Evolutionary conservation across 2,888 invertebrate species (phyloP), one percentile per base, ranked within the genome.

Genomic region (Crocallis elinguaria): DNA sequence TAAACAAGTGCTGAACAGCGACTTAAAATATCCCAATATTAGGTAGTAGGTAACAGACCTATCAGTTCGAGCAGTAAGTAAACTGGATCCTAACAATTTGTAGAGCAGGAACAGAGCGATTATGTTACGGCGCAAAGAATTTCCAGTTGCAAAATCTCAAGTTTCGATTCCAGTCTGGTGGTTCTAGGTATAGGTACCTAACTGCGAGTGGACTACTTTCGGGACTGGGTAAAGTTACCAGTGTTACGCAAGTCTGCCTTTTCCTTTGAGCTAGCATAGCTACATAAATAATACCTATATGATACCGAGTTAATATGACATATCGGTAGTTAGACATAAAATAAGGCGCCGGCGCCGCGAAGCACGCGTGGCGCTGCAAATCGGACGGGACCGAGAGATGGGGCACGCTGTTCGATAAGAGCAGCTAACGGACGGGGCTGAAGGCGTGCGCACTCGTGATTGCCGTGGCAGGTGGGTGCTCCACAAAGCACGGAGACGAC

Each of bases 141-240:
- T 37, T 43, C 38, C 25, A 53, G 41, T 53, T 42, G 13, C 36
- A 11, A 44, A 41, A 49, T 39, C 33, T 55, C 54, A 27, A 13
- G 49, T 49, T 55, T 41, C 54, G 37, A 49, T 54, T 44, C 41
- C 54, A 55, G 49, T 49, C 49, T 49, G 44, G 29, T 49, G 41
- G 36, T 30, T 55, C 30, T 55, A 39, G 35, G 38, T 14, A 9
- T 25, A 39, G 35, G 38, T 14, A 9, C 14, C 9, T 4, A 4
- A 38, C 21, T 12, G 12, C n/a, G 25, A 45, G 12, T 37, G 48
- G 27, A 16, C 53, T 48, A 48, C 37, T 43, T 48, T 53, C 25
- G 32, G 46, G 13, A 1, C 25, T 32, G 36, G 46, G 13, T 53
- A 9, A 7, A 13, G 33, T 53, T 53, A 53, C 53, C 7, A 0